These are phyloP conservation scores for Holacanthella duospinosa DNA, from an alignment of 2,888 invertebrate species.

Conservation along the genomic window DNA sequence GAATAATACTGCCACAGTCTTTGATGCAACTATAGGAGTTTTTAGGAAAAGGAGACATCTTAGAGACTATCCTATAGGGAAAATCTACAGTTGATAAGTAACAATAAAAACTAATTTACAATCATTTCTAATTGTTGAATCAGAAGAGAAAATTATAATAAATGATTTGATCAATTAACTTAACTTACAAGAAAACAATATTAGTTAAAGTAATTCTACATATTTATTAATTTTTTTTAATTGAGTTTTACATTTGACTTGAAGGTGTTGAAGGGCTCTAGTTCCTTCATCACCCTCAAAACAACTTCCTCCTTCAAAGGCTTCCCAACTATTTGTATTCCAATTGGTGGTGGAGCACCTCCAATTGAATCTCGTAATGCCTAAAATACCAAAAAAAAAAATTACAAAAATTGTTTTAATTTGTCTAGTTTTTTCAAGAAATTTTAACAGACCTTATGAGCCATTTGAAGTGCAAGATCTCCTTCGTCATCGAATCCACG, in stretches of 20 bases:
- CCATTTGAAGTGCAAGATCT: slow-evolving; percentile 26
- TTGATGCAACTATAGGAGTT: not conserved
- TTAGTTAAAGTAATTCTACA: too few relatives aligned
- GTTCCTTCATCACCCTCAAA: slow-evolving; percentile 9
- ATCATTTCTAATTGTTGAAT: too few relatives aligned
- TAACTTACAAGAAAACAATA: too few relatives aligned
- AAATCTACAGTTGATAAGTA: too few relatives aligned
- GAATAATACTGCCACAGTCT: not conserved
- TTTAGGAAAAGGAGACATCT: not conserved
- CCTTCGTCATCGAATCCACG: slow-evolving; percentile 20
- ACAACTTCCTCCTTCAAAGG: slow-evolving; percentile 34
- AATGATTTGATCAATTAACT: too few relatives aligned
- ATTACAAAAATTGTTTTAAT: too few relatives aligned
- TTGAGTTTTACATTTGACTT: too few relatives aligned
- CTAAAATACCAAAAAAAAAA: not conserved
- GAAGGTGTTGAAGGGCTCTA: too few relatives aligned
- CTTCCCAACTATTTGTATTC: slow-evolving; percentile 23
- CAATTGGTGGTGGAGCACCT: slow-evolving; percentile 17
- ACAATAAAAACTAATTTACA: too few relatives aligned
- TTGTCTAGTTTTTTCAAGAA: not conserved
- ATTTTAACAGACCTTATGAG: slow-evolving; percentile 25
- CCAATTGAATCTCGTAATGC: not conserved
- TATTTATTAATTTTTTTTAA: too few relatives aligned
- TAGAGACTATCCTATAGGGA: not conserved
- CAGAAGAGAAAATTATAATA: too few relatives aligned